These are phyloP conservation scores for Mellivora capensis DNA, from an alignment of 2,113 vertebrate species.

Conservation along the genomic window DNA sequence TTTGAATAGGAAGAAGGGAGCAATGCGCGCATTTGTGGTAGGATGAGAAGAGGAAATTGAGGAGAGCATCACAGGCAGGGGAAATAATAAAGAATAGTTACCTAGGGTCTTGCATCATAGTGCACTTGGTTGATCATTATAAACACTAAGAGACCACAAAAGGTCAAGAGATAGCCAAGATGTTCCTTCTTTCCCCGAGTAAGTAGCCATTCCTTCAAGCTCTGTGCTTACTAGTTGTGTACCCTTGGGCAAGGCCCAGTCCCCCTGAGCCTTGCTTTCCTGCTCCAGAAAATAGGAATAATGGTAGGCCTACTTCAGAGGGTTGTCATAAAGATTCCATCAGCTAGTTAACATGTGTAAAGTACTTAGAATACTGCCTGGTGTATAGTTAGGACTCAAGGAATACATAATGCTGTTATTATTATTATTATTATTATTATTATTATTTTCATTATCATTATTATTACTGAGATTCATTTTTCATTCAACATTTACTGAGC, in stretches of 20 bases:
- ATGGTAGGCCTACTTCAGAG: not conserved
- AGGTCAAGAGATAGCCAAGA: not conserved
- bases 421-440: not conserved
- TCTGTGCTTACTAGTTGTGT: not conserved
- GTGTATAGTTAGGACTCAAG: not conserved
- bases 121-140: not conserved
- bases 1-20: conserved; percentile 19
- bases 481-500: conserved; percentile 13
- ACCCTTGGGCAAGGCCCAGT: not conserved
- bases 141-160: not conserved
- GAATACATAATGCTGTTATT: not conserved
- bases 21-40: not conserved
- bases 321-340: not conserved
- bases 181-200: not conserved
- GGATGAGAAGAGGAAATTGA: not conserved
- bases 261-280: not conserved
- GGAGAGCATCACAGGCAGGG: not conserved
- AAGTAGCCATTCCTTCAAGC: conserved; percentile 3
- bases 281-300: not conserved
- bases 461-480: conserved; percentile 21
- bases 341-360: not conserved
- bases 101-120: not conserved
- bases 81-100: not conserved
- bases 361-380: not conserved
- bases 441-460: not conserved